These are phyloP conservation scores for Parazoanthus atlanticus DNA, from an alignment of 92 coral and sea anemone genomes.

Conservation along the genomic window DNA sequence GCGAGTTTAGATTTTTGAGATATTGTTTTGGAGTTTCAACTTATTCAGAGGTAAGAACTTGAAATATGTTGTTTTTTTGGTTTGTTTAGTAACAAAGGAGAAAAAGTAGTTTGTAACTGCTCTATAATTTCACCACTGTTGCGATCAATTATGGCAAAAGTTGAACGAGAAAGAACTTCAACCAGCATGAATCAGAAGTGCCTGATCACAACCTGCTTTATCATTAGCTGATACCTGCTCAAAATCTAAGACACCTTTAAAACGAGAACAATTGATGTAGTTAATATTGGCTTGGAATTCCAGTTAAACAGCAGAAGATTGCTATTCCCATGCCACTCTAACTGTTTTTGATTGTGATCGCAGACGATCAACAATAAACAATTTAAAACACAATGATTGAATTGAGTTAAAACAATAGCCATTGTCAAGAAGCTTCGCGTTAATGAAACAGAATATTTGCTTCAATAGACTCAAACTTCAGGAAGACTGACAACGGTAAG, in stretches of 20 bases:
- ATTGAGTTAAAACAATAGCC: no score
- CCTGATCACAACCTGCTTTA: not conserved
- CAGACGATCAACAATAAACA: no score
- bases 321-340: no score
- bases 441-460: no score
- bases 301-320: no score
- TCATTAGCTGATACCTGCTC: constrained; percentile 2
- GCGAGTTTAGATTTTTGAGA: not conserved
- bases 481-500: no score
- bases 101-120: not conserved
- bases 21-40: not conserved
- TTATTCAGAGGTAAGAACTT: not conserved
- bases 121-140: not conserved
- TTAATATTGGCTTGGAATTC: no score
- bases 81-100: not conserved
- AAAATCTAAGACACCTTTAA: not conserved
- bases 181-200: not conserved
- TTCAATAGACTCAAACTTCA: no score
- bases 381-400: no score
- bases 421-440: no score
- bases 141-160: not conserved
- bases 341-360: no score
- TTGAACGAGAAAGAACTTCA: not conserved
- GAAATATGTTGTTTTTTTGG: not conserved
- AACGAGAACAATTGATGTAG: not conserved